phyloP scores from a whole-genome alignment of 2,113 vertebrate species.

The Indicator indicator region DNA sequence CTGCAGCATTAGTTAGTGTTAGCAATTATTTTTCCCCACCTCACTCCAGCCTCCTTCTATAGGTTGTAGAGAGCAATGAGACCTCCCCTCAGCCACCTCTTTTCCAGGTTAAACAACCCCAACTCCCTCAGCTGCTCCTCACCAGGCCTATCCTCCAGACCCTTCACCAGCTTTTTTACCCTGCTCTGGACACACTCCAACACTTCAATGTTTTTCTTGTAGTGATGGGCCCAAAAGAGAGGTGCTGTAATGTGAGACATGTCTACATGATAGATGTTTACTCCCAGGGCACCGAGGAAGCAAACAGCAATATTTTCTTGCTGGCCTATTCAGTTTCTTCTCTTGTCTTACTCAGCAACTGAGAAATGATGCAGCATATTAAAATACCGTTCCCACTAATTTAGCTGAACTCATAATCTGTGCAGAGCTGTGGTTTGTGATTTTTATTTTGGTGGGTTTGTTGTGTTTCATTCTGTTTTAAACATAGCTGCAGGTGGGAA shows the following conservation, averaged over 20 bases:
- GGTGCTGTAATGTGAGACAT: not conserved
- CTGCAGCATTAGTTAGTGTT: not conserved
- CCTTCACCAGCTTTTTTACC: no score
- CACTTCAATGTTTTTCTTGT: no score
- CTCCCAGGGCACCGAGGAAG: not conserved
- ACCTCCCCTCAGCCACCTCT: no score
- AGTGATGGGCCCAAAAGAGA: not conserved
- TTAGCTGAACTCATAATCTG: not conserved
- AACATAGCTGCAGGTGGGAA: not conserved
- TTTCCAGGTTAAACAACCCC: no score
- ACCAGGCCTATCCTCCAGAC: no score
- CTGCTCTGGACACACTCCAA: no score
- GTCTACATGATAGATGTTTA: not conserved
- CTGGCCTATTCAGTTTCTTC: not conserved
- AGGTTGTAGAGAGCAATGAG: no score
- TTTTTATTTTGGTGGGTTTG: not conserved
- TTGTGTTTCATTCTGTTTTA: not conserved
- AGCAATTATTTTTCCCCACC: not conserved
- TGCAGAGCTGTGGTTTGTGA: not conserved
- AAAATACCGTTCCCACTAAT: not conserved
- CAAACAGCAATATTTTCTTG: not conserved
- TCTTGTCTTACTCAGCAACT: not conserved
- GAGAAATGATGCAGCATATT: not conserved
- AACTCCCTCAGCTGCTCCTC: no score
- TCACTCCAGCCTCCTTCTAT: no score